Conservation (phyloP, 2,113 vertebrate species). For the Bombycilla garrulus region DNA sequence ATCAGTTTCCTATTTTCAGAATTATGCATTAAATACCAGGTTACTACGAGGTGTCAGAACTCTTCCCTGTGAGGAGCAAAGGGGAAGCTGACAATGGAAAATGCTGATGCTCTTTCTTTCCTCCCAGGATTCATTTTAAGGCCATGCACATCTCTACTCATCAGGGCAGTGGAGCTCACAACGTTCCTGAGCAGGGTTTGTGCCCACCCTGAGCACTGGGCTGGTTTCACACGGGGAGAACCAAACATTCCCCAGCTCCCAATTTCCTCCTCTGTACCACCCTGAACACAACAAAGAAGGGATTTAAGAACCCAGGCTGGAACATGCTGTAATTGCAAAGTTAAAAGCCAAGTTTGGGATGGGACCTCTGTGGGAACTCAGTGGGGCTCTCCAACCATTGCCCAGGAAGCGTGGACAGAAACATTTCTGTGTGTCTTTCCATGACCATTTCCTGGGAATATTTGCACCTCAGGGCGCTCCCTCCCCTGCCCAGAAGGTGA, state of each 20-base stretch:
- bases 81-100: background rate
- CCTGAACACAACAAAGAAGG: rapidly evolving
- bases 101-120: background rate
- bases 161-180: background rate
- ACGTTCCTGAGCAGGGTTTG: background rate
- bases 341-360: background rate
- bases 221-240: background rate
- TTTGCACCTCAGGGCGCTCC: background rate
- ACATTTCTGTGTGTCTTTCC: background rate
- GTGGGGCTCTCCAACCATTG: background rate
- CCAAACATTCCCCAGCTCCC: background rate
- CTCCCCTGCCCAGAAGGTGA: background rate
- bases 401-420: rapidly evolving
- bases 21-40: background rate
- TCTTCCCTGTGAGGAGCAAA: background rate
- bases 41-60: background rate
- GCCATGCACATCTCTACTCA: background rate
- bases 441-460: background rate
- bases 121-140: background rate
- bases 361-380: background rate
- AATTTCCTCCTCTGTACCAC: background rate
- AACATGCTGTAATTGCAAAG: background rate
- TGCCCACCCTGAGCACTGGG: background rate
- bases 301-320: background rate
- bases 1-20: background rate